Conservation (phyloP, 2,888 invertebrate species). For the Sclerodermus sp. region DNA sequence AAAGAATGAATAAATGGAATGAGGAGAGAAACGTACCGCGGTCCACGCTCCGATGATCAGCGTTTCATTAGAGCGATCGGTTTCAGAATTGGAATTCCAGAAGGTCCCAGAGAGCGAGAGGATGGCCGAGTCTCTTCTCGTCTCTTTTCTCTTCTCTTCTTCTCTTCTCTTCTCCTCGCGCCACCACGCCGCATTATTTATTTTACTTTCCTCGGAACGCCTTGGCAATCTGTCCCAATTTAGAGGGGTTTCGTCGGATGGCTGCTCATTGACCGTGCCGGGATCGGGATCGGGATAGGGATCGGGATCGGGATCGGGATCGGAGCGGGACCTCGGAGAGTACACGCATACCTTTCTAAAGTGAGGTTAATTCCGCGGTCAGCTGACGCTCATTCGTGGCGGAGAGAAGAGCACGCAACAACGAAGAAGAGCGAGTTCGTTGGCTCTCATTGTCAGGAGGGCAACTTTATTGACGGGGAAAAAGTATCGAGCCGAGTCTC, state of each 20-base stretch:
- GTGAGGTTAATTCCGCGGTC: slow-evolving; percentile 43
- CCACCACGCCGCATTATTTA: slow-evolving; percentile 16
- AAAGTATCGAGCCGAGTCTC: slow-evolving; percentile 24
- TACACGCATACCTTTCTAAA: slow-evolving; percentile 43
- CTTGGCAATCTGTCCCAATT: slow-evolving; percentile 39
- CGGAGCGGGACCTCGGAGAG: too few species aligned
- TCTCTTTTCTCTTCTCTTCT: neutral
- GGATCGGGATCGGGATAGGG: too few species aligned
- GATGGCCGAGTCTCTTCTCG: too few species aligned
- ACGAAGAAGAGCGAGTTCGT: slow-evolving; percentile 25
- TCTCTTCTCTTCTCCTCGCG: neutral
- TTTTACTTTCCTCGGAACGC: slow-evolving; percentile 24
- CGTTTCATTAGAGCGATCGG: too few species aligned
- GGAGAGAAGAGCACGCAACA: neutral
- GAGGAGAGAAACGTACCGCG: too few species aligned
- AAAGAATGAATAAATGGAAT: too few species aligned
- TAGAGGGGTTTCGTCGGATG: slow-evolving; percentile 29
- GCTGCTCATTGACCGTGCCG: slow-evolving; percentile 14
- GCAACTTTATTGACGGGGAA: slow-evolving; percentile 33
- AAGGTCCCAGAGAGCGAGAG: too few species aligned
- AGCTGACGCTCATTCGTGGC: slow-evolving; percentile 19
- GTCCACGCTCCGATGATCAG: too few species aligned
- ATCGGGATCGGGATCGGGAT: neutral
- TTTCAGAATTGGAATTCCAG: too few species aligned
- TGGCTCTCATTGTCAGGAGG: slow-evolving; percentile 33